phyloP scores from a whole-genome alignment of 2,113 vertebrate species.

The Paedocypris sp. region DNA sequence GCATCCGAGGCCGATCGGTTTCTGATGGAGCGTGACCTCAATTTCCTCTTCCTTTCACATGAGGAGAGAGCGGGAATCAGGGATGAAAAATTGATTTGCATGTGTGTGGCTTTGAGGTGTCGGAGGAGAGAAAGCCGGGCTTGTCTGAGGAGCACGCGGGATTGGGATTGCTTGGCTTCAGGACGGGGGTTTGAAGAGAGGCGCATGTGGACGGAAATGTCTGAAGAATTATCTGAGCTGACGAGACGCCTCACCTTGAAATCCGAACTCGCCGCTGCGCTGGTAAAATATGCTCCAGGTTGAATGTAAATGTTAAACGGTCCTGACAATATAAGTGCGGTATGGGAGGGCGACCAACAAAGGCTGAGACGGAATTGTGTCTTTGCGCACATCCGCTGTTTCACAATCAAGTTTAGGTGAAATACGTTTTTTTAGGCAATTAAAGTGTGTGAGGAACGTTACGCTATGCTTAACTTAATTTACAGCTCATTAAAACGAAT shows the following conservation, averaged over 20 bases:
- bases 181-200: conserved; percentile 8
- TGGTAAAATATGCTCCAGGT: neutral
- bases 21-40: conserved; percentile 54
- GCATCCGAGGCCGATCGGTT: conserved; percentile 40
- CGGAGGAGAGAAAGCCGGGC: neutral
- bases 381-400: neutral
- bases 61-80: conserved; percentile 43
- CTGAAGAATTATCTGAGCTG: conserved; percentile 16
- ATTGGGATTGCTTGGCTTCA: no score
- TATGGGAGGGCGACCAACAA: neutral
- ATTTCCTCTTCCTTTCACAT: conserved; percentile 50
- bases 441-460: no score
- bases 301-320: neutral
- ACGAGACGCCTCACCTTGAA: conserved; percentile 23
- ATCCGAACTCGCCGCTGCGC: neutral
- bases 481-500: no score
- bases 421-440: neutral
- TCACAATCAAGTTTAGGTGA: neutral
- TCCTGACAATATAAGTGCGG: neutral
- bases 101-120: conserved; percentile 22
- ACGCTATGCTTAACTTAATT: no score
- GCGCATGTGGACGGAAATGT: conserved; percentile 13
- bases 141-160: conserved; percentile 4
- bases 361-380: neutral
- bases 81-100: conserved; percentile 31